Conservation (phyloP, 2,113 vertebrate species). For the Nycticorax nycticorax region DNA sequence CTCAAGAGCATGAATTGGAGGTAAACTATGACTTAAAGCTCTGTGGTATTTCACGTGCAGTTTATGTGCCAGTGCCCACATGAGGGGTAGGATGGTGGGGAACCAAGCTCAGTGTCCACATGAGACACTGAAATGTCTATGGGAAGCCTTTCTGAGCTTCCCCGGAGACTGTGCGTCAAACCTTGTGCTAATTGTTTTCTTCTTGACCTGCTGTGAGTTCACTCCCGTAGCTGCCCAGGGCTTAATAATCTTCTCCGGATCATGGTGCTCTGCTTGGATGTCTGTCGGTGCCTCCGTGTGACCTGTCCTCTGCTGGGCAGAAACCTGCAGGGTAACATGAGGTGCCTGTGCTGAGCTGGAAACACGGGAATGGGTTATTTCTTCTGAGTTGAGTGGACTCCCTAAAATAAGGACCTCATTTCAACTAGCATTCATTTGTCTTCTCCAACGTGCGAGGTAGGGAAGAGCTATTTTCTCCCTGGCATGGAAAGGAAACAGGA, state of each 20-base stretch:
- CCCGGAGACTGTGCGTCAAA: neutral
- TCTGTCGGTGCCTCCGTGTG: neutral
- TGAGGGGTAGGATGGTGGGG: neutral
- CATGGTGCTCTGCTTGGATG: neutral
- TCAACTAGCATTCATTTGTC: slow-evolving; percentile 5
- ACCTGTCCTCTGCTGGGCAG: neutral
- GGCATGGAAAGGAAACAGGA: slow-evolving; percentile 14
- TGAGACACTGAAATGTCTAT: neutral
- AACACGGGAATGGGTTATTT: neutral
- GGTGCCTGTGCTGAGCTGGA: neutral
- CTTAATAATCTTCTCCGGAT: neutral
- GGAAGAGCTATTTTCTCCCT: slow-evolving; percentile 1
- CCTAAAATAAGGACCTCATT: neutral
- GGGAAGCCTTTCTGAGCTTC: neutral
- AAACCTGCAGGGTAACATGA: neutral
- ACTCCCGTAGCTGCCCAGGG: neutral
- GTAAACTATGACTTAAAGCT: neutral
- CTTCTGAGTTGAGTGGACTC: neutral
- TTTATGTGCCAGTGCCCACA: neutral
- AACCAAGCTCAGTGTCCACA: neutral
- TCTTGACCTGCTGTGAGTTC: neutral
- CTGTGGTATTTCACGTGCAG: neutral
- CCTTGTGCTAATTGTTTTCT: neutral
- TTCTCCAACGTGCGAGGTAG: neutral
- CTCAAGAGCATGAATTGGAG: neutral